Percentiles rank a stretch among this genome's conserved stretches.
phyloP scores from a whole-genome alignment of 2,797 vertebrate genomes.

The Ceyx erithaca region DNA sequence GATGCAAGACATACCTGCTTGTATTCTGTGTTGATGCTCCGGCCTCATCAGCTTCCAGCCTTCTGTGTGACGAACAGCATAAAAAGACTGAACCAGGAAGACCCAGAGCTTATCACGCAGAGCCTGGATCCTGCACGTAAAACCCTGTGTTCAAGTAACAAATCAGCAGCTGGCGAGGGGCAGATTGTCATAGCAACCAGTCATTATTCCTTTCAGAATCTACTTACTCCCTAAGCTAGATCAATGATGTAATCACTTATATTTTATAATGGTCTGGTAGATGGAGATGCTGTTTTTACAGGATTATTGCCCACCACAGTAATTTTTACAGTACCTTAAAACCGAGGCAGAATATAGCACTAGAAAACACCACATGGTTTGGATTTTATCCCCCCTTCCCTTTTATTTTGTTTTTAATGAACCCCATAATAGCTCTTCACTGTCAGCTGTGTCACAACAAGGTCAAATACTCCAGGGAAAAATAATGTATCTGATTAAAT shows the following conservation, averaged over 20 bases:
- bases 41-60: slow-evolving; percentile 90
- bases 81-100: slow-evolving; percentile 94
- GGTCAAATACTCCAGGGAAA: slow-evolving; percentile 79
- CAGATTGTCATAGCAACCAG: slow-evolving; percentile 96
- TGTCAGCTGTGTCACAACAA: slow-evolving; percentile 79
- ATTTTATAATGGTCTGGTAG: slow-evolving; percentile 77
- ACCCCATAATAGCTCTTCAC: slow-evolving; percentile 63
- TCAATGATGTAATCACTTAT: slow-evolving; percentile 90
- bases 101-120: slow-evolving; percentile 91
- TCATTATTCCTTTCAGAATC: slow-evolving; percentile 88
- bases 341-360: slow-evolving; percentile 48
- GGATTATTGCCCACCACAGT: slow-evolving; percentile 64
- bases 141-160: slow-evolving; percentile 89
- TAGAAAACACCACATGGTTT: slow-evolving; percentile 44
- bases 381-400: no score
- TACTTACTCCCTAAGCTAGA: slow-evolving; percentile 86
- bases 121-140: slow-evolving; percentile 91
- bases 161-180: slow-evolving; percentile 98
- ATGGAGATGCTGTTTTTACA: slow-evolving; percentile 74
- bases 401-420: background rate
- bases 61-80: slow-evolving; percentile 91
- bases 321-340: slow-evolving; percentile 65
- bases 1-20: slow-evolving; percentile 85
- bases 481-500: slow-evolving; percentile 73
- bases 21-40: slow-evolving; percentile 88